A percentile compares a stretch with the other conserved stretches of the same genome.
These are phyloP conservation scores for Crepidodera aurea DNA, from an alignment of 2,888 invertebrate genomes.

Conservation along the genomic window DNA sequence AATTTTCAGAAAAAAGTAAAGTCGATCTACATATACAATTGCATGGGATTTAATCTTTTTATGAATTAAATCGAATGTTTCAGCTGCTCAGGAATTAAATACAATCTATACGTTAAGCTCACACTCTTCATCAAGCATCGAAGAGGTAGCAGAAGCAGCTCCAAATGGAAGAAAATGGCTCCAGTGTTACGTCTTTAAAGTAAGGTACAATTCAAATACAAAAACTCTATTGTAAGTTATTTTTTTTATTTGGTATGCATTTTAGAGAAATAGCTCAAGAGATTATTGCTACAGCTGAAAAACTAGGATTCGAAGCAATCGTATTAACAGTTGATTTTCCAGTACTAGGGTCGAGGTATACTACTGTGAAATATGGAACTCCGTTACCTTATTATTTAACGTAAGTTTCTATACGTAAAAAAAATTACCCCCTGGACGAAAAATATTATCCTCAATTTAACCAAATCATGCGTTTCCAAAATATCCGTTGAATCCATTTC, in stretches of 20 bases:
- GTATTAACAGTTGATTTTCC: constrained; percentile 91
- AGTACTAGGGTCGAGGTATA: constrained; percentile 81
- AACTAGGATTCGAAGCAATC: constrained; percentile 82
- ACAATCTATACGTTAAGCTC: constrained; percentile 86
- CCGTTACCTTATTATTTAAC: neutral
- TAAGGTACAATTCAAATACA: constrained; percentile 66
- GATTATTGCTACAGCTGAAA: constrained; percentile 80
- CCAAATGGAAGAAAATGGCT: constrained; percentile 86
- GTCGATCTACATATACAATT: neutral
- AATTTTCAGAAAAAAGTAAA: too few relatives aligned
- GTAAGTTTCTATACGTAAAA: neutral
- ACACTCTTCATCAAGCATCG: constrained; percentile 84
- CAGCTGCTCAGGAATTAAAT: constrained; percentile 79
- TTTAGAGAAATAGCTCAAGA: constrained; percentile 72
- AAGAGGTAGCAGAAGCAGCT: constrained; percentile 82
- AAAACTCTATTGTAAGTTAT: neutral
- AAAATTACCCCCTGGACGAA: neutral
- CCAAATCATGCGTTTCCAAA: neutral
- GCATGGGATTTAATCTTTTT: neutral
- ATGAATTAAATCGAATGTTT: constrained; percentile 35
- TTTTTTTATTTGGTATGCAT: constrained; percentile 42
- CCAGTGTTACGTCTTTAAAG: constrained; percentile 88
- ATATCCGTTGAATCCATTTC: constrained; percentile 57
- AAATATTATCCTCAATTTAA: too few relatives aligned
- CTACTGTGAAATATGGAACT: constrained; percentile 63